Base-by-base conservation (phyloP, 2,797 vertebrate species). In the Myripristis murdjan region DNA sequence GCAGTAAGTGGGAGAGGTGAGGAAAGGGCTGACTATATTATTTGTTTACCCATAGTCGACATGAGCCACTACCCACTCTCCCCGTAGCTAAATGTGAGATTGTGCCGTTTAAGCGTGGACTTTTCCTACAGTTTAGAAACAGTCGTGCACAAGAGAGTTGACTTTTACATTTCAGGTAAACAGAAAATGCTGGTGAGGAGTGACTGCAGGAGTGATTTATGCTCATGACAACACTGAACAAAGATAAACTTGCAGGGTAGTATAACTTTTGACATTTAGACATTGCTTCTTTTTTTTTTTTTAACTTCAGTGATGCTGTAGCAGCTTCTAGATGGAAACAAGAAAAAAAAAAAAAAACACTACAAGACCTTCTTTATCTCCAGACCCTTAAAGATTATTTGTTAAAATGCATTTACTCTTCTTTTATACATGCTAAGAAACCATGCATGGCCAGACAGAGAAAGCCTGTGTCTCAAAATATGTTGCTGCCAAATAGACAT, bases 21-120 rank as follows among this genome's bases (percentile, higher is more conserved):
- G 18, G 20, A 72, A 75, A 73, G 14, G 49, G 60, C 46, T 35
- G 37, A 52, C 61, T 74, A 70, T 31, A 47, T 69, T 74, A 64
- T 73, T 84, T 73, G 59, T 76, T 81, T 52, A 49, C 65, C 49
- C 74, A 35, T 59, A 46, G 70, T 48, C 70, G 23, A 44, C 55
- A 18, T 28, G 54, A 58, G 9, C 15, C 48, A 52, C 52, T n/a
- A 28, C 18, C 16, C 43, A 51, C 46, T 73, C 47, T 73, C 47
- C 23, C 33, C 15, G n/a, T 49, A 72, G 4, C 52, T 37, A 77
- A 59, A 44, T 43, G 5, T 11, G 39, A 56, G 22, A 41, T 60
- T 66, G 6, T 51, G 56, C 18, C 18, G 41, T 24, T 51, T 56
- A 52, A 75, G 23, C 41, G 48, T 58, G 20, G 26, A 62, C 9